Base-by-base conservation (phyloP, 2,113 vertebrate species). In the Charadrius vociferus region DNA sequence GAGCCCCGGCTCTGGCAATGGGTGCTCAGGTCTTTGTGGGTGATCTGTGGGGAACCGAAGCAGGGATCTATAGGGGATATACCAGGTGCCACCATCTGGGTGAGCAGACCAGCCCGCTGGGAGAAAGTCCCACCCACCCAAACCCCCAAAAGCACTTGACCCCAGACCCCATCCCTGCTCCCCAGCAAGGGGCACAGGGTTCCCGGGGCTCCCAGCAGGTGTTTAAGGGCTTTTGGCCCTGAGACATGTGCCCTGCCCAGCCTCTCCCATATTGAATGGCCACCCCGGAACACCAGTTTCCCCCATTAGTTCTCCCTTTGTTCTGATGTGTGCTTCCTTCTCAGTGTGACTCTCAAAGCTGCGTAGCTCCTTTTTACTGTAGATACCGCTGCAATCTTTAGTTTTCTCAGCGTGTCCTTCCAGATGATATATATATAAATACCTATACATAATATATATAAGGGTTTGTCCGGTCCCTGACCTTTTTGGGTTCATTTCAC, bases 351-450 rank as follows among this genome's bases (percentile, higher is more conserved):
- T 97, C 82, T 90, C 86, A 97, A 97, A 90, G 97, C 96, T 97
- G 50, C 2, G 77, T 97, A 96, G 96, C 95, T 96, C 95, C 95
- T 96, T 97, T 96, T 96, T 95, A 97, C 10, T 97, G 90, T 98
- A 98, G 98, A 96, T 96, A 98, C 55, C 6, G 58, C 93, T 97
- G 95, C 53, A 7, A 97, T 92, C 87, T 94, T 65, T 86, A 6
- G 49, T 93, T 95, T 91, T 97, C 90, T 97, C 84, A 95, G 93
- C 58, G 94, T 98, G 96, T 98, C 95, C 94, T 97, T 97, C 93
- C 93, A 97, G 86, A 96, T 95, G 81, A 98, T 96, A 95, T 97
- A 97, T 96, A 96, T 98, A 98, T 91, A 98, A 98, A 98, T 98
- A 97, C 70, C 97, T 98, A 98, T 97, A 98, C 85, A 97, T 95